Percentiles rank a stretch among this genome's conserved stretches.
phyloP scores from a whole-genome alignment of 2,888 invertebrate species.

The Zele albiditarsus region DNA sequence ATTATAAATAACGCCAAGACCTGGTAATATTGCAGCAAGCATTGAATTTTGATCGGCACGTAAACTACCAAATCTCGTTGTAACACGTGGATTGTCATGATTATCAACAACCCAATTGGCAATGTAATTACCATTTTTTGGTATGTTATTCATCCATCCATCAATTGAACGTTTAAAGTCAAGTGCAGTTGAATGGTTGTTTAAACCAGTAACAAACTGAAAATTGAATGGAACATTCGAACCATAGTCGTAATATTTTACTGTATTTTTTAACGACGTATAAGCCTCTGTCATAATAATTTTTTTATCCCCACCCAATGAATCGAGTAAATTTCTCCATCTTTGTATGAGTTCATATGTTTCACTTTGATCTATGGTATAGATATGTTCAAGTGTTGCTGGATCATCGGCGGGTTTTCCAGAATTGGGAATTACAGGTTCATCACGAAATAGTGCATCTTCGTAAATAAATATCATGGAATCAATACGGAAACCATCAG shows the following conservation, averaged over 20 bases:
- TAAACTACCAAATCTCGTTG: constrained; percentile 72
- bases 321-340: constrained; percentile 77
- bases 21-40: constrained; percentile 78
- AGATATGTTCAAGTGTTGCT: constrained; percentile 66
- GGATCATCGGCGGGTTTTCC: constrained; percentile 58
- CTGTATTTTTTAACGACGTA: constrained; percentile 73
- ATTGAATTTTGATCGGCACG: constrained; percentile 76
- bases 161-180: constrained; percentile 75
- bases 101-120: constrained; percentile 83
- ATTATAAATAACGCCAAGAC: constrained; percentile 81
- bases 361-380: constrained; percentile 66
- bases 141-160: constrained; percentile 77
- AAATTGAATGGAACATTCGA: constrained; percentile 80
- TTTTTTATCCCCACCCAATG: constrained; percentile 73
- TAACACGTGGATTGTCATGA: constrained; percentile 74
- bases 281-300: constrained; percentile 80
- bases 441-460: constrained; percentile 59
- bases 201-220: constrained; percentile 73
- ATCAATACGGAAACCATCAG: constrained; percentile 77
- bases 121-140: constrained; percentile 73
- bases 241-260: constrained; percentile 75
- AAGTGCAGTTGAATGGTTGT: constrained; percentile 72
- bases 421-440: constrained; percentile 57
- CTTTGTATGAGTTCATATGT: constrained; percentile 72
- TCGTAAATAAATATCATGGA: constrained; percentile 65